Conservation (phyloP, 2,797 vertebrate genomes). For the Lates japonicus region DNA sequence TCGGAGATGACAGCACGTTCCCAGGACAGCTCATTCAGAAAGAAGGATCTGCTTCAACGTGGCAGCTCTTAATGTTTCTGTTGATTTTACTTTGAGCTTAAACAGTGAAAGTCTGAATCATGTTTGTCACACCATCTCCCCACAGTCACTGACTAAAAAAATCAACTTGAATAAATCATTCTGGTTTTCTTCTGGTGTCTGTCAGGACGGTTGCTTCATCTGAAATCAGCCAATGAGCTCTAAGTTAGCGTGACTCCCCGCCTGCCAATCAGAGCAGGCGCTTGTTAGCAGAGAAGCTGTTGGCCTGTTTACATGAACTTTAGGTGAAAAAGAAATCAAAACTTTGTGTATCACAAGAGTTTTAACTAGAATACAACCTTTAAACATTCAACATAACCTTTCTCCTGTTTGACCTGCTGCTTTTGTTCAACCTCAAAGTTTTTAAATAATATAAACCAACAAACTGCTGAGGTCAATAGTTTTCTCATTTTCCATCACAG, state of each 20-base stretch:
- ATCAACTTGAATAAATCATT: conserved; percentile 9
- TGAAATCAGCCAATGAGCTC: conserved; percentile 27
- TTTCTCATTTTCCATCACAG: background rate
- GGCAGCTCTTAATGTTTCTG: background rate
- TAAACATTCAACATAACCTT: background rate
- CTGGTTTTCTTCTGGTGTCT: too few species aligned
- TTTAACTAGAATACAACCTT: too few species aligned
- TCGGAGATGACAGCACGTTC: conserved; percentile 1
- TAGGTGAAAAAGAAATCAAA: too few species aligned
- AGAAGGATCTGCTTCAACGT: background rate
- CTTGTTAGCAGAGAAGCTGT: conserved; percentile 34
- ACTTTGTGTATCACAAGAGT: too few species aligned
- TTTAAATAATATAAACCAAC: too few species aligned
- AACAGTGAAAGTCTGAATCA: conserved; percentile 19
- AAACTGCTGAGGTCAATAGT: background rate
- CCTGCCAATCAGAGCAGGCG: conserved; percentile 15
- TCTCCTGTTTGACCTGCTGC: too few species aligned
- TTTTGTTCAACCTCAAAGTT: too few species aligned
- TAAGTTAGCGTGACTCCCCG: conserved; percentile 3
- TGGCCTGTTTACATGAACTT: background rate
- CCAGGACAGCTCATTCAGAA: conserved; percentile 14
- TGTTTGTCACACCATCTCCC: conserved; percentile 6
- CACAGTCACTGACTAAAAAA: conserved; percentile 11
- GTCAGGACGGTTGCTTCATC: too few species aligned
- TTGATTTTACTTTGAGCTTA: conserved; percentile 15